phyloP scores from a whole-genome alignment of 2,888 invertebrate species.

The Tinea semifulvella region DNA sequence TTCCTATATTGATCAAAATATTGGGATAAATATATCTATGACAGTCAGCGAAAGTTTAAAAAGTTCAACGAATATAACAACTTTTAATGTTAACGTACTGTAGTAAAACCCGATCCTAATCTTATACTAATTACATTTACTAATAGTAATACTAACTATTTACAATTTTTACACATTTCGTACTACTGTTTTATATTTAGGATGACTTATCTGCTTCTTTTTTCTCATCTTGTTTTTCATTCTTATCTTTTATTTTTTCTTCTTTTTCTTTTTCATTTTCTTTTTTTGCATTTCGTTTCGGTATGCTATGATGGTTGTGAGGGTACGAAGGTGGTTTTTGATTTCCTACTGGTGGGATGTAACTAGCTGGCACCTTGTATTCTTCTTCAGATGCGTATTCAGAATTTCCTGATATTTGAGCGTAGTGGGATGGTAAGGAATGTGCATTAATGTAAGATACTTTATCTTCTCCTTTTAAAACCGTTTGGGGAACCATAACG shows the following conservation, averaged over 20 bases:
- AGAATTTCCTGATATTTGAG: conserved; percentile 22
- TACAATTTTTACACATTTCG: neutral
- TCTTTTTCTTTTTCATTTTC: conserved; percentile 20
- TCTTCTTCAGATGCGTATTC: conserved; percentile 34
- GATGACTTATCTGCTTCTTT: neutral
- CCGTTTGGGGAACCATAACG: conserved; percentile 55
- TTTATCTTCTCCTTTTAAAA: conserved; percentile 42
- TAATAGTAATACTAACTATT: neutral
- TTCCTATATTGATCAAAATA: too few species aligned
- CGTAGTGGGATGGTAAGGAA: conserved; percentile 35
- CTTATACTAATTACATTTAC: too few species aligned
- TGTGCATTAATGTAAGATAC: conserved; percentile 53
- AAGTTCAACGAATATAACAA: too few species aligned
- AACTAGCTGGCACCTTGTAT: conserved; percentile 35
- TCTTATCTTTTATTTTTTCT: conserved; percentile 15
- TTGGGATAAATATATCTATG: too few species aligned
- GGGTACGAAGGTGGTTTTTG: conserved; percentile 41
- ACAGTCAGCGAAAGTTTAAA: too few species aligned
- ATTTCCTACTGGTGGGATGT: conserved; percentile 34
- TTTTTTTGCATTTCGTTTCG: conserved; percentile 45
- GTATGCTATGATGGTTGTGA: conserved; percentile 48
- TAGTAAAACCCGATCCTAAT: too few species aligned
- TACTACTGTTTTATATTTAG: neutral
- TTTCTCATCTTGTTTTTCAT: conserved; percentile 18
- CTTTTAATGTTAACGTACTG: too few species aligned